Evolutionary conservation across 1,140 invertebrate genomes (phyloP).

Genomic region (Bombus waltoni): DNA sequence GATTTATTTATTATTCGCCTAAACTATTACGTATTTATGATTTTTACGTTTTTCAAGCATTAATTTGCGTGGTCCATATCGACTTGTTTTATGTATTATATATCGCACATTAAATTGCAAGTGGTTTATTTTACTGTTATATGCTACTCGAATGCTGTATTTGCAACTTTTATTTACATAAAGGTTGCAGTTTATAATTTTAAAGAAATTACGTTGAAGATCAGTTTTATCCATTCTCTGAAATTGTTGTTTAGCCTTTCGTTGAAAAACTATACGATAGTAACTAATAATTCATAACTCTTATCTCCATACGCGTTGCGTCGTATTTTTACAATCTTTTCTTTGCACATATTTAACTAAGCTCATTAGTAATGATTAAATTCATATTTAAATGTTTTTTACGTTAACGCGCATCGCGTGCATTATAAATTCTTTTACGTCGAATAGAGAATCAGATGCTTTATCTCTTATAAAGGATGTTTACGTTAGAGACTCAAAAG

Average conservation of each 20-base stretch:
- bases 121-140: neutral
- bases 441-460: neutral
- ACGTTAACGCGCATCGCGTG: neutral
- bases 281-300: neutral
- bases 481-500: neutral
- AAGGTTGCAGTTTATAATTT: neutral
- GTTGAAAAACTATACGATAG: neutral
- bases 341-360: neutral
- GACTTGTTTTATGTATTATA: neutral
- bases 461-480: neutral
- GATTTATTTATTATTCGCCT: neutral
- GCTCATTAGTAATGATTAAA: neutral
- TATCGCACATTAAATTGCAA: neutral
- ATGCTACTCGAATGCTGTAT: neutral
- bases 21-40: neutral
- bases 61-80: neutral
- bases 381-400: neutral
- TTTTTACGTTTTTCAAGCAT: neutral
- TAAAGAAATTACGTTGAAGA: neutral
- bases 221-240: too few species aligned
- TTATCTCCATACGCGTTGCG: neutral
- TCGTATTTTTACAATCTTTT: neutral
- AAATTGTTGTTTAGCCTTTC: too few species aligned
- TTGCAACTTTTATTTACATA: too few species aligned
- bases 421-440: neutral